phyloP scores from a whole-genome alignment of 2,888 invertebrate species.

The Myopa tessellatipennis region DNA sequence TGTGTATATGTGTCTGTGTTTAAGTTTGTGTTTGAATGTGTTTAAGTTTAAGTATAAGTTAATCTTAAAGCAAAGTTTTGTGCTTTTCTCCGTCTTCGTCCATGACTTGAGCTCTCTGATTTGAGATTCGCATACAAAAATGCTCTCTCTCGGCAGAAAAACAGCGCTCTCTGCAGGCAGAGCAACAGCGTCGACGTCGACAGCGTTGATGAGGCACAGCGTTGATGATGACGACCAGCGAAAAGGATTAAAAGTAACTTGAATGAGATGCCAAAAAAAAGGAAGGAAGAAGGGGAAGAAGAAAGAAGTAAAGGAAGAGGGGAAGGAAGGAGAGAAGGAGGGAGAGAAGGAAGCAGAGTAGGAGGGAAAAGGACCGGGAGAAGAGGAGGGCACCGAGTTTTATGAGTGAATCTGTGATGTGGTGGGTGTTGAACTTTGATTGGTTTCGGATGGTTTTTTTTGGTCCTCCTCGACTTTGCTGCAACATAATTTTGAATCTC shows the following conservation, averaged over 20 bases:
- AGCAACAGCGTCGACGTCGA: no score
- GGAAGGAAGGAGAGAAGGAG: not conserved
- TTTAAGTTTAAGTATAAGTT: conserved; percentile 13
- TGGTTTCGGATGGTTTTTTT: not conserved
- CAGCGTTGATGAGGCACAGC: not conserved
- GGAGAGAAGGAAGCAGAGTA: not conserved
- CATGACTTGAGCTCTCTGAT: not conserved
- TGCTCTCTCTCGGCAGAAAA: not conserved
- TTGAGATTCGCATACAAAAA: conserved; percentile 33
- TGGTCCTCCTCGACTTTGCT: not conserved
- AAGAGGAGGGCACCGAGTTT: not conserved
- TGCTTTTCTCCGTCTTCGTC: not conserved
- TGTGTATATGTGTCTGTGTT: conserved; percentile 1
- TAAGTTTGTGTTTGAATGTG: not conserved
- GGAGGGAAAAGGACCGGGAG: not conserved
- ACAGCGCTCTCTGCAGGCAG: no score
- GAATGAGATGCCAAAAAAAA: not conserved
- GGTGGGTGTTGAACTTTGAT: not conserved
- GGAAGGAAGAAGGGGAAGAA: not conserved
- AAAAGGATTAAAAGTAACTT: conserved; percentile 28
- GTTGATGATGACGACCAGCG: conserved; percentile 14
- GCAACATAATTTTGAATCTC: conserved; percentile 14
- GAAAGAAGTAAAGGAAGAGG: not conserved
- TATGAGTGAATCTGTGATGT: not conserved
- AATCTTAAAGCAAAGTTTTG: conserved; percentile 35